Conservation (phyloP, 2,113 vertebrate genomes). For the Trochalopteron elliotii region DNA sequence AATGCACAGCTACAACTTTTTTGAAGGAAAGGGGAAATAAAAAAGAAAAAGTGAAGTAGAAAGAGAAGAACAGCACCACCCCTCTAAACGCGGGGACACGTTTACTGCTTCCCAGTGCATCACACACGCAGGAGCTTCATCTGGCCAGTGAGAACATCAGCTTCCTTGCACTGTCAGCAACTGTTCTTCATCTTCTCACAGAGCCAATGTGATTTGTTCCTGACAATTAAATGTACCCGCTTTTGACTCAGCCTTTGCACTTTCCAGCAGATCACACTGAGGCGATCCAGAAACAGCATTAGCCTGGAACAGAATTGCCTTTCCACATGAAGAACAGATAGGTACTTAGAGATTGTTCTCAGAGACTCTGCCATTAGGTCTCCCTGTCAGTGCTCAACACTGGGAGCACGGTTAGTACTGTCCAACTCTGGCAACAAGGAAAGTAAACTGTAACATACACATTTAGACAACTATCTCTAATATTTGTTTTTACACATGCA, state of each 20-base stretch:
- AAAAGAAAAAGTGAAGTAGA: not conserved
- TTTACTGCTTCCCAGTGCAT: not conserved
- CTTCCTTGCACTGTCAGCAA: not conserved
- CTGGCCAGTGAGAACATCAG: not conserved
- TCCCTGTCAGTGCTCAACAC: not conserved
- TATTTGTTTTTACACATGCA: not conserved
- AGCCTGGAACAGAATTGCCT: not conserved
- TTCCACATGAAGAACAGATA: not conserved
- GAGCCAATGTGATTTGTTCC: not conserved
- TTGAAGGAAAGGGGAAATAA: not conserved
- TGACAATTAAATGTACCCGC: not conserved
- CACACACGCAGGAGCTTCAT: not conserved
- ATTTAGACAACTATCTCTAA: not conserved
- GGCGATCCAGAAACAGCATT: not conserved
- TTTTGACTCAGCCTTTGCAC: not conserved
- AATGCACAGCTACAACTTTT: not conserved
- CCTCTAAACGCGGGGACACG: fast-evolving
- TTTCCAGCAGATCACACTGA: not conserved
- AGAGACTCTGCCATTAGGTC: not conserved
- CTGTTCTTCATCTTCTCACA: not conserved
- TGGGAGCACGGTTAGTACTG: not conserved
- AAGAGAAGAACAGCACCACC: not conserved
- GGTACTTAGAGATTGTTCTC: not conserved
- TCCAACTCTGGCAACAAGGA: not conserved
- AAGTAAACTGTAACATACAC: not conserved